Evolutionary conservation across 2,797 vertebrate genomes (phyloP).

Genomic region (Sphenodon punctatus): DNA sequence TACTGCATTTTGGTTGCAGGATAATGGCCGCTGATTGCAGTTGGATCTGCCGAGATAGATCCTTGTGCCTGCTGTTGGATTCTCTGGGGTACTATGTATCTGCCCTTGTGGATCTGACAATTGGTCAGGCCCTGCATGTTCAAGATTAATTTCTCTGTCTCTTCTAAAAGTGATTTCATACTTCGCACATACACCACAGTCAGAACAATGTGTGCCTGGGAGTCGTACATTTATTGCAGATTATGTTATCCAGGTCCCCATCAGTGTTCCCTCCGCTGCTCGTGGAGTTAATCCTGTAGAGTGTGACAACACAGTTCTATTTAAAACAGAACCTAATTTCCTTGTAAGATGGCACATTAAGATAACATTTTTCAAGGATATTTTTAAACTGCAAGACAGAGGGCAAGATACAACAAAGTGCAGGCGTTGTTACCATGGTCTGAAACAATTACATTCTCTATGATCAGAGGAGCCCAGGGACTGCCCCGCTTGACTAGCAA

Average conservation of each 20-base stretch:
- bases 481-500: background rate
- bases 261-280: background rate
- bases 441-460: too few species aligned
- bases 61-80: background rate
- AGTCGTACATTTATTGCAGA: background rate
- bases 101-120: background rate
- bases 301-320: background rate
- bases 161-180: background rate
- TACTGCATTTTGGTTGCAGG: background rate
- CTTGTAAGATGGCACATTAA: background rate
- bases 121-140: background rate
- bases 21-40: too few species aligned
- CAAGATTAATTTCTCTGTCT: background rate
- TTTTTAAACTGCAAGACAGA: background rate
- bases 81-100: background rate
- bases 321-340: slow-evolving; percentile 2
- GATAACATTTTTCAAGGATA: background rate
- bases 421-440: background rate
- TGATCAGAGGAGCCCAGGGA: too few species aligned
- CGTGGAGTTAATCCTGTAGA: background rate
- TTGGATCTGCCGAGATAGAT: background rate
- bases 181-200: background rate
- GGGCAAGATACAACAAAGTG: background rate
- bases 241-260: background rate
- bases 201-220: background rate